Percentiles rank a stretch among this genome's conserved stretches.
These are phyloP conservation scores for Drosophila tani DNA, from an alignment of 1,140 invertebrate species.

Conservation along the genomic window DNA sequence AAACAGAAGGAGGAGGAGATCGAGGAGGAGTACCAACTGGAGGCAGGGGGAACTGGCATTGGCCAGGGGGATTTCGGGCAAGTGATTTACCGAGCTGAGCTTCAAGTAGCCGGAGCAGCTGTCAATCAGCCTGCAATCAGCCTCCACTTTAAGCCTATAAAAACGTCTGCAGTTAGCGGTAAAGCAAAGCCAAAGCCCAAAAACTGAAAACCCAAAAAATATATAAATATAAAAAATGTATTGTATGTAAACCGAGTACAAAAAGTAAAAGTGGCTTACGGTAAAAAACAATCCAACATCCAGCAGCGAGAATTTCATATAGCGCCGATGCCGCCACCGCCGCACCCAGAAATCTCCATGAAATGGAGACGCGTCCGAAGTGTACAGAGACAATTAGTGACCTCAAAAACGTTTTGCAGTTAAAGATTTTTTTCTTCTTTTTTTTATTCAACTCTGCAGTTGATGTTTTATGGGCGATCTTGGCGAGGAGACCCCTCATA, in stretches of 20 bases:
- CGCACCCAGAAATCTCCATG: conserved; percentile 59
- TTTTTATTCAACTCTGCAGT: conserved; percentile 12
- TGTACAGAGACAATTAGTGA: conserved; percentile 74
- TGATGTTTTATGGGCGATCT: conserved; percentile 67
- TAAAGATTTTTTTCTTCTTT: conserved; percentile 48
- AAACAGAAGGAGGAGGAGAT: conserved; percentile 11
- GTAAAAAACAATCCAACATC: conserved; percentile 56
- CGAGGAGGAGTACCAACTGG: not conserved
- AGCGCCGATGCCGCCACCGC: conserved; percentile 2
- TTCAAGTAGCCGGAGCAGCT: conserved; percentile 76
- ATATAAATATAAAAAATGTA: conserved; percentile 1
- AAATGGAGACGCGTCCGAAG: conserved; percentile 42
- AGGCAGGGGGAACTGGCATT: not conserved
- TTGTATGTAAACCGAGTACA: conserved; percentile 23
- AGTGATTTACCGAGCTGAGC: conserved; percentile 71
- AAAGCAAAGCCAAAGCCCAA: conserved; percentile 28
- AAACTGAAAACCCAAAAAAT: conserved; percentile 6
- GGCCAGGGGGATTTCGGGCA: conserved; percentile 38
- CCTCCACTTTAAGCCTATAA: conserved; percentile 79
- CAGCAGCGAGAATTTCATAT: conserved; percentile 54
- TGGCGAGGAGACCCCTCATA: conserved; percentile 35
- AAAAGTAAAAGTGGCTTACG: conserved; percentile 82
- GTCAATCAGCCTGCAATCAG: conserved; percentile 79
- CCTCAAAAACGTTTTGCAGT: conserved; percentile 78
- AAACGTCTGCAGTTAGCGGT: conserved; percentile 69